Base-by-base conservation (phyloP, 1,140 invertebrate species). In the Tetragonula clypearis region DNA sequence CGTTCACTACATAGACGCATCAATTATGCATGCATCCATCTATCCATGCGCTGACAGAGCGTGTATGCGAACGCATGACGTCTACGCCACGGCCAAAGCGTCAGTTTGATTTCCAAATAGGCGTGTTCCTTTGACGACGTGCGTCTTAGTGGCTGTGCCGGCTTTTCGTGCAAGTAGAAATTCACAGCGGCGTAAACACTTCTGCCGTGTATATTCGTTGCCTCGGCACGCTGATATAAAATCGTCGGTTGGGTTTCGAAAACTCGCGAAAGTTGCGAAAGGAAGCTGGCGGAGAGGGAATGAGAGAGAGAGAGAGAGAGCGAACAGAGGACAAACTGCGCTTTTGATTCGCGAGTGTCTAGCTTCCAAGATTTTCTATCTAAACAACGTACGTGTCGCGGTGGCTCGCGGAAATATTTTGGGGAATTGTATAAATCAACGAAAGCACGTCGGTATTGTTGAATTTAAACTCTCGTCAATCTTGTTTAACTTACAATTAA, bases 21-120 rank as follows among this genome's bases (percentile, higher is more conserved):
- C 88, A 90, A 90, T 90, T 90, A 90, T 90, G 88, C 77, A 90
- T 90, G 87, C 82, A 86, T 82, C 82, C 73, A 78, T 88, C 85
- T 77, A 83, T 72, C 69, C 65, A 53, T 53, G 41, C 66, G 41
- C 78, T 73, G 82, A 79, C 88, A 85, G 65, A 60, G 60, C 74
- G 72, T 72, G 26, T 76, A 84, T n/a, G 77, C 65, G 73, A 60
- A n/a, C 23, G 76, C 30, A 55, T 60, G 68, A 62, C 58, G 30
- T 60, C 58, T 77, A 71, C 75, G 71, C 56, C 75, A 69, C 69
- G 87, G 71, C 69, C 87, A 88, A 90, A 91, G 83, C 84, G 78
- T 89, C 85, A 84, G 78, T 56, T 69, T 58, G 84, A 72, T 83
- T 85, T 82, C 85, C 77, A 75, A 87, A 80, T 79, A 80, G 69